phyloP scores from a whole-genome alignment of 1,140 invertebrate genomes.

The Bombus soroeensis region DNA sequence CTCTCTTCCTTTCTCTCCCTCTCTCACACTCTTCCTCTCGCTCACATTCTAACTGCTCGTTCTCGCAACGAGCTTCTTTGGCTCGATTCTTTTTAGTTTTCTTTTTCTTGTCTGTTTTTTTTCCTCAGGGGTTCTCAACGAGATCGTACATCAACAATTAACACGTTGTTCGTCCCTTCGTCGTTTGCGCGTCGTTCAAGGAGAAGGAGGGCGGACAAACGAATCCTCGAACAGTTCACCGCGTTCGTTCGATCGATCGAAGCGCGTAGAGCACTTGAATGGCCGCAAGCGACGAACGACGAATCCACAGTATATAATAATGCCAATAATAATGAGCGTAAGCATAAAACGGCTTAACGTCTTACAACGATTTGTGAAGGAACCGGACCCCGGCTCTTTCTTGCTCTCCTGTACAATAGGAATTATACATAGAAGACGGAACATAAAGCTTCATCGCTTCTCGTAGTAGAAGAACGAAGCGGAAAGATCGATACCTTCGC shows the following conservation, averaged over 20 bases:
- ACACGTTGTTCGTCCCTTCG: slow-evolving; percentile 52
- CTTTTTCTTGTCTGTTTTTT: not conserved
- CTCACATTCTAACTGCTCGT: slow-evolving; percentile 15
- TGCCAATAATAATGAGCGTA: slow-evolving; percentile 59
- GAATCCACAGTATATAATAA: slow-evolving; percentile 53
- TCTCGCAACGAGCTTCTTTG: slow-evolving; percentile 23
- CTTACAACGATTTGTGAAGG: slow-evolving; percentile 39
- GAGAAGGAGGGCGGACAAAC: too few relatives aligned
- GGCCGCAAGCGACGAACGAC: not conserved
- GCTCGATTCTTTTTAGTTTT: not conserved
- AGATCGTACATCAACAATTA: slow-evolving; percentile 66
- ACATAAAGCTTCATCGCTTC: slow-evolving; percentile 47
- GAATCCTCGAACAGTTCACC: not conserved
- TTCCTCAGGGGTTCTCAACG: slow-evolving; percentile 45
- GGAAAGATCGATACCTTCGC: slow-evolving; percentile 38
- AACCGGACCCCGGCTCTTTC: not conserved
- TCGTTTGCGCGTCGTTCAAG: slow-evolving; percentile 33
- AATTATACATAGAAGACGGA: slow-evolving; percentile 62
- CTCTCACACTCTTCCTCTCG: not conserved
- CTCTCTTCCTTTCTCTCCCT: slow-evolving; percentile 3
- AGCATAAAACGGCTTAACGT: slow-evolving; percentile 57
- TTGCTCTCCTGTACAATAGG: slow-evolving; percentile 55
- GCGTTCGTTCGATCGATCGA: slow-evolving; percentile 19
- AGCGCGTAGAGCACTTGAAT: slow-evolving; percentile 2
- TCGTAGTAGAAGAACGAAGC: not conserved